phyloP scores from a whole-genome alignment of 2,113 vertebrate species.

The Ailurus styani region DNA sequence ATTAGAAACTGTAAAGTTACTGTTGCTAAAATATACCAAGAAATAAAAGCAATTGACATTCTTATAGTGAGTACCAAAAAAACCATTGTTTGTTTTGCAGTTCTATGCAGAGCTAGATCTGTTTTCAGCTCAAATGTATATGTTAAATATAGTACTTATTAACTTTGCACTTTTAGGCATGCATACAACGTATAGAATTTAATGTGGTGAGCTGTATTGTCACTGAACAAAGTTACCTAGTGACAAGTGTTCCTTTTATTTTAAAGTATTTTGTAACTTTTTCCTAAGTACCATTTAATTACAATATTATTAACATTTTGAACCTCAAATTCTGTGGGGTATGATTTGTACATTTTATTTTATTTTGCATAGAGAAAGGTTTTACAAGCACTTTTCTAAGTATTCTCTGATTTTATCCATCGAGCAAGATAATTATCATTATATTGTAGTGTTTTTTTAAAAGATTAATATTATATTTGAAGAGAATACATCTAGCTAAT shows the following conservation, averaged over 20 bases:
- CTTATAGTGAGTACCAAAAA: neutral
- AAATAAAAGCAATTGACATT: constrained; percentile 57
- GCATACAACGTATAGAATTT: neutral
- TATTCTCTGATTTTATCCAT: neutral
- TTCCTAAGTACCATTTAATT: constrained; percentile 2
- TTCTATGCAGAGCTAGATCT: neutral
- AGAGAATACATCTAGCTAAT: neutral
- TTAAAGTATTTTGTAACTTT: neutral
- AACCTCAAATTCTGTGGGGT: neutral
- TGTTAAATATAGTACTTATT: neutral
- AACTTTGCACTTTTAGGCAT: neutral
- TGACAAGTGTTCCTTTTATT: neutral
- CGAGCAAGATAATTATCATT: neutral
- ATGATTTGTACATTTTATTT: neutral
- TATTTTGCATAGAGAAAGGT: neutral
- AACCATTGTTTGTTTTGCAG: constrained; percentile 26
- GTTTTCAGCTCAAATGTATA: constrained; percentile 26
- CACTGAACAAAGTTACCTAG: neutral
- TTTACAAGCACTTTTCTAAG: neutral
- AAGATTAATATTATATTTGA: neutral
- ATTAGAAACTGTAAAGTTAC: constrained; percentile 59
- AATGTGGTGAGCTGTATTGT: neutral
- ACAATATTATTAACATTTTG: neutral
- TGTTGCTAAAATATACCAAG: constrained; percentile 24
- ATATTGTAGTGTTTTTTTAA: neutral